phyloP scores from a whole-genome alignment of 2,113 vertebrate genomes.

The Actenoides hombroni region DNA sequence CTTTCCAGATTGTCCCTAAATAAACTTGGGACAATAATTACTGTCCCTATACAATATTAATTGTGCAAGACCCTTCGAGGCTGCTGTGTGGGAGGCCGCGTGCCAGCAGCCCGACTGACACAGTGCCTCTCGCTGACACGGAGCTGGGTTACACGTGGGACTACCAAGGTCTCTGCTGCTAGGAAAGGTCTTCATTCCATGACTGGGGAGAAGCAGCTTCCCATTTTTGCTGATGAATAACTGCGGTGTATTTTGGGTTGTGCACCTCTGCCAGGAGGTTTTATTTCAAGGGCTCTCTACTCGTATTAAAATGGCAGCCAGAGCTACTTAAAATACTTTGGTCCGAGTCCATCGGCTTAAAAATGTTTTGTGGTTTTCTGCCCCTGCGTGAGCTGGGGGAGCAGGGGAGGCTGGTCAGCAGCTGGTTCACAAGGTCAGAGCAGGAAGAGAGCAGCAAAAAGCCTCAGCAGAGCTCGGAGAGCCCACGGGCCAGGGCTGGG shows the following conservation, averaged over 20 bases:
- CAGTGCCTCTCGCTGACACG: background rate
- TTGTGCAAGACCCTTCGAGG: background rate
- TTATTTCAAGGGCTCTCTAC: constrained; percentile 24
- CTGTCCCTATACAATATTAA: background rate
- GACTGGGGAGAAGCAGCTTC: background rate
- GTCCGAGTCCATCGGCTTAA: background rate
- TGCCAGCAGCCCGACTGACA: background rate
- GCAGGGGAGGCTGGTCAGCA: background rate
- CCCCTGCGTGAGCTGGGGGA: background rate
- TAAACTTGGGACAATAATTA: background rate
- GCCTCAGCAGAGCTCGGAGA: background rate
- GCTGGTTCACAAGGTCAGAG: background rate
- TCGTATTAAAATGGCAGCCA: background rate
- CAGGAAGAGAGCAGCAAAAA: background rate
- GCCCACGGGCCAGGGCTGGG: accelerated
- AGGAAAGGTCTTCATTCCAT: background rate
- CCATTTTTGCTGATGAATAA: background rate
- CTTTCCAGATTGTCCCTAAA: background rate
- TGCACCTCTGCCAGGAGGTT: background rate
- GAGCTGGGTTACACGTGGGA: accelerated
- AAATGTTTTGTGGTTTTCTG: background rate
- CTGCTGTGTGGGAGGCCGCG: background rate
- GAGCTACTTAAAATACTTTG: constrained; percentile 49
- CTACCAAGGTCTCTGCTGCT: background rate
- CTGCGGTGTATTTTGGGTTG: background rate